Conservation (phyloP, 2,797 vertebrate genomes). For the Poeciliopsis gracilis region DNA sequence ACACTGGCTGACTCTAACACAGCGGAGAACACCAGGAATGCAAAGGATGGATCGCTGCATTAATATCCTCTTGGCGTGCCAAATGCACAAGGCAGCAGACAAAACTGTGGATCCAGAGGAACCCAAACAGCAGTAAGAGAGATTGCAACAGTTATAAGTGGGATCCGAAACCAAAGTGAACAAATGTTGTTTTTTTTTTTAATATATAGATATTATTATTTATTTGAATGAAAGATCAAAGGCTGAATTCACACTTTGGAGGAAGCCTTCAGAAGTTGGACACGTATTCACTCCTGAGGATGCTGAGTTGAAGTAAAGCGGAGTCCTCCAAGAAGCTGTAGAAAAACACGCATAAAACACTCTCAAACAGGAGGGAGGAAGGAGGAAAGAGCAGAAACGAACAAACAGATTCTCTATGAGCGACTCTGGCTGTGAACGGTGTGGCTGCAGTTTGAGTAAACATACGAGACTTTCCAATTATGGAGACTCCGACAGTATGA, state of each 20-base stretch:
- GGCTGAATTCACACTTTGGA: conserved; percentile 58
- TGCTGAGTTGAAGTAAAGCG: background rate
- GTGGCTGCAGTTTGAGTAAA: conserved; percentile 52
- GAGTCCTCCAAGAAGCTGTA: conserved; percentile 23
- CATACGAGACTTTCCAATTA: conserved; percentile 39
- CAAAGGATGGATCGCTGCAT: conserved; percentile 47
- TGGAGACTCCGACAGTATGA: conserved; percentile 12
- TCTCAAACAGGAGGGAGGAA: conserved; percentile 15
- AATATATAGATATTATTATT: background rate
- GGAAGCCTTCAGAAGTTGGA: conserved; percentile 40
- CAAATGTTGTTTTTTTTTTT: background rate
- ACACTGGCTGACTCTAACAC: conserved; percentile 27
- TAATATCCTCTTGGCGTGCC: conserved; percentile 43
- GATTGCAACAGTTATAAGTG: conserved; percentile 48
- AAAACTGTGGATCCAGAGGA: conserved; percentile 46
- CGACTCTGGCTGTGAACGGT: conserved; percentile 45
- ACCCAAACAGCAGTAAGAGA: conserved; percentile 38
- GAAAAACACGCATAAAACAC: conserved; percentile 16
- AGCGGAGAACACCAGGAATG: conserved; percentile 54
- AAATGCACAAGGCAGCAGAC: conserved; percentile 65
- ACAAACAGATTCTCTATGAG: conserved; percentile 51
- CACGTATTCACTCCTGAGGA: conserved; percentile 22
- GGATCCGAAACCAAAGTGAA: conserved; percentile 9
- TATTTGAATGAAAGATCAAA: background rate
- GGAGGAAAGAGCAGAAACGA: conserved; percentile 33